These are phyloP conservation scores for Platichthys flesus DNA, from an alignment of 2,113 vertebrate genomes.

Conservation along the genomic window DNA sequence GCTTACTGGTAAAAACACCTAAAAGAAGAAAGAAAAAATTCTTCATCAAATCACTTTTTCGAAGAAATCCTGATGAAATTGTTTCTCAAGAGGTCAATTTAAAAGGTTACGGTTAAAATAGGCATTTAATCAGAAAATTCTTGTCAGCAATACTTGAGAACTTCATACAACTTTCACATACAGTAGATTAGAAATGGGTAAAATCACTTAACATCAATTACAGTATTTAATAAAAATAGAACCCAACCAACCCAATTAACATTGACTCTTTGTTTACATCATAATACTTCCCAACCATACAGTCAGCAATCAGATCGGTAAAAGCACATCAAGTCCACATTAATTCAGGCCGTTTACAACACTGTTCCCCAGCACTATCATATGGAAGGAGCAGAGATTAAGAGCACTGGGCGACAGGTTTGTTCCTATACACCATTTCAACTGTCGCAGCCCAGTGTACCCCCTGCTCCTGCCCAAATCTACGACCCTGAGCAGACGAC, in stretches of 20 bases:
- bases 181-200: no score
- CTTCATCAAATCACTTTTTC: neutral
- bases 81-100: neutral
- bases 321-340: no score
- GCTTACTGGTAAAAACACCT: constrained; percentile 56
- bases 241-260: no score
- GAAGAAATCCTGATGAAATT: neutral
- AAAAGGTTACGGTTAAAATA: no score
- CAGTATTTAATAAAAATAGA: no score
- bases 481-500: constrained; percentile 50
- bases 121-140: no score
- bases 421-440: constrained; percentile 50
- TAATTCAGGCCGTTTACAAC: neutral
- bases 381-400: constrained; percentile 25
- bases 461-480: neutral
- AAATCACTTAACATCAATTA: no score
- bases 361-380: constrained; percentile 10
- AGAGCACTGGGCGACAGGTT: constrained; percentile 7
- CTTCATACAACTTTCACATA: no score
- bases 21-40: neutral
- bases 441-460: neutral
- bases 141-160: no score
- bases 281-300: no score
- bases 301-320: no score
- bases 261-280: no score